phyloP scores from a whole-genome alignment of 2,113 vertebrate species.

The Tympanuchus pallidicinctus region DNA sequence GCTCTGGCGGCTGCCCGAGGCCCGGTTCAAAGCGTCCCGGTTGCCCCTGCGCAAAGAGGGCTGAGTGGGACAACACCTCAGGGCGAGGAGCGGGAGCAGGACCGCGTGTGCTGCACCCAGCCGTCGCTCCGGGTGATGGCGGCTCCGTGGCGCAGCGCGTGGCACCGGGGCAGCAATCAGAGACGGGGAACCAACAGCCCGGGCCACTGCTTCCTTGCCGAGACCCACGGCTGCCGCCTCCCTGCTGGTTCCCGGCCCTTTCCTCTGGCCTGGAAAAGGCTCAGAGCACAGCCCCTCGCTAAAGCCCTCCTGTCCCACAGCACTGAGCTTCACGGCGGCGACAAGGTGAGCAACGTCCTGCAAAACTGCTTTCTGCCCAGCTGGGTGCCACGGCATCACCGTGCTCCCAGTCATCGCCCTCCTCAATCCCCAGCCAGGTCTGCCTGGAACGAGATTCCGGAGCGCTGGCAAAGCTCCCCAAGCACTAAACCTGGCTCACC shows the following conservation, averaged over 20 bases:
- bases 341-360: background rate
- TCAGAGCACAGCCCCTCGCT: background rate
- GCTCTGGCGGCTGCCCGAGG: slow-evolving; percentile 96
- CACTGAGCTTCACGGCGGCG: background rate
- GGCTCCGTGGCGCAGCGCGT: background rate
- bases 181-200: background rate
- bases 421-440: background rate
- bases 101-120: background rate
- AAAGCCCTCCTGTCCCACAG: background rate
- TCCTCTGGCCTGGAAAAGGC: background rate
- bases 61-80: background rate
- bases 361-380: background rate
- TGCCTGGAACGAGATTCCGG: background rate
- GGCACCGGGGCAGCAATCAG: background rate
- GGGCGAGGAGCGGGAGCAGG: rapidly evolving
- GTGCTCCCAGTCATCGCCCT: background rate
- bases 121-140: background rate
- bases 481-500: background rate
- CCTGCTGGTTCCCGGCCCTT: background rate
- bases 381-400: rapidly evolving
- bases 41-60: slow-evolving; percentile 82
- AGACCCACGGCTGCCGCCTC: background rate
- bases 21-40: slow-evolving; percentile 89
- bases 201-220: background rate
- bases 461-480: background rate